Evolutionary conservation across 2,888 invertebrate species (phyloP), one percentile per base, ranked within the genome.

Genomic region (Unio delphinus): DNA sequence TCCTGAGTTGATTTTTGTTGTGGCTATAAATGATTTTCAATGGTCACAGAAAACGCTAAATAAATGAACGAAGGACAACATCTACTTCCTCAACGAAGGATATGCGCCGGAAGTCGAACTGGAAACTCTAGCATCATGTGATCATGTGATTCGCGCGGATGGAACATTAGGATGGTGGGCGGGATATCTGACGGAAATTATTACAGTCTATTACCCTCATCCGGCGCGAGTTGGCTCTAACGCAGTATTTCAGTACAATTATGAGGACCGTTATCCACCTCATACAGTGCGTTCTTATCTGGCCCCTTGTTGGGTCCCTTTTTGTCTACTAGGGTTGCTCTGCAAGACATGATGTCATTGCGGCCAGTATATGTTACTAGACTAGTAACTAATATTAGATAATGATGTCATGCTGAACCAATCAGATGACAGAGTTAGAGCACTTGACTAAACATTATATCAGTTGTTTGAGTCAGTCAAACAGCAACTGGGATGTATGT

Each of bases 141-240:
- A 73, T 65, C 76, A 76, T 63, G 61, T 64, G 28, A 73, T 76
- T 17, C 69, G 73, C 1, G 63, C 76, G 0, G 71, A 69, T 1
- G 76, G 76, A 23, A 71, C 76, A 17, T 76, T 71, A 56, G 67
- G 76, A 5, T 76, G 76, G 76, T 76, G 76, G 76, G 71, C 68
- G n/a, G 76, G 69, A 4, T 76, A 69, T 70, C 59, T 76, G 57
- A 45, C 73, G 17, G 64, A 65, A 55, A 73, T 72, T 4, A 64
- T 61, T 7, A 70, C 74, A 3, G 64, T 76, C 3, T 76, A 72
- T 45, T 76, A 68, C 55, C 30, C 60, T 3, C 62, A 67, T 6
- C 68, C 72, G 54, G 70, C 70, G 7, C 65, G 55, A 68, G 64
- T 61, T 11, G 76, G 76, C 4, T 73, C 72, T n/a, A n/a, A 66